These are phyloP conservation scores for Sitta europaea DNA, from an alignment of 2,113 vertebrate genomes.

Conservation along the genomic window DNA sequence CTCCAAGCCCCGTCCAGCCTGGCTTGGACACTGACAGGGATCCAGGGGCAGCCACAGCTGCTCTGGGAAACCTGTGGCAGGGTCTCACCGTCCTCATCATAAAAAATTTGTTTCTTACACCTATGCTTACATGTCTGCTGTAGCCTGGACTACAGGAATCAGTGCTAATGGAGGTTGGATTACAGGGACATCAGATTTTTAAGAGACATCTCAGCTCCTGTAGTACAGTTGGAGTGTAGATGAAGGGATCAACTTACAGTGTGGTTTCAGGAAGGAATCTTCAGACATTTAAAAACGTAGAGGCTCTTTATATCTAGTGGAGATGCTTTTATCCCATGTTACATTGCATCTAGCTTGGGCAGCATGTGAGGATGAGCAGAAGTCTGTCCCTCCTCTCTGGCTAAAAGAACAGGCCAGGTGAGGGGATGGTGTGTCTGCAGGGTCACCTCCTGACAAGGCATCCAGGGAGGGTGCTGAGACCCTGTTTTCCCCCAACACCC, in stretches of 20 bases:
- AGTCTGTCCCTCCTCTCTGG: not conserved
- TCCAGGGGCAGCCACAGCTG: not conserved
- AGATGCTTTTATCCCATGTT: not conserved
- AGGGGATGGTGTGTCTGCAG: not conserved
- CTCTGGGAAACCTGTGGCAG: not conserved
- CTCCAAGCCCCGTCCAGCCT: fast-evolving
- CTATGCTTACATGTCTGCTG: not conserved
- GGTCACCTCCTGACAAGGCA: not conserved
- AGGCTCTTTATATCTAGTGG: not conserved
- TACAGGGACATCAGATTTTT: not conserved
- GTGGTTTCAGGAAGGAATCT: not conserved
- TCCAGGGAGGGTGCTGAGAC: not conserved
- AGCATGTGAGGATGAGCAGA: not conserved
- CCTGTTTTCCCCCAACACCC: not conserved
- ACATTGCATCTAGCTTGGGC: not conserved
- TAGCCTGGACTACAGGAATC: not conserved
- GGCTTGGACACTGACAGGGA: fast-evolving
- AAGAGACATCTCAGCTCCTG: not conserved
- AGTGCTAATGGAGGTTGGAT: not conserved
- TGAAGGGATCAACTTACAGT: not conserved
- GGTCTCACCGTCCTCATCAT: fast-evolving
- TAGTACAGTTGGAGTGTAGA: not conserved
- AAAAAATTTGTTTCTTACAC: not conserved
- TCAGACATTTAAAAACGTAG: fast-evolving
- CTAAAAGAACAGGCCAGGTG: not conserved